phyloP scores from a whole-genome alignment of 1,140 invertebrate genomes.

The Lepidotrigona ventralis region DNA sequence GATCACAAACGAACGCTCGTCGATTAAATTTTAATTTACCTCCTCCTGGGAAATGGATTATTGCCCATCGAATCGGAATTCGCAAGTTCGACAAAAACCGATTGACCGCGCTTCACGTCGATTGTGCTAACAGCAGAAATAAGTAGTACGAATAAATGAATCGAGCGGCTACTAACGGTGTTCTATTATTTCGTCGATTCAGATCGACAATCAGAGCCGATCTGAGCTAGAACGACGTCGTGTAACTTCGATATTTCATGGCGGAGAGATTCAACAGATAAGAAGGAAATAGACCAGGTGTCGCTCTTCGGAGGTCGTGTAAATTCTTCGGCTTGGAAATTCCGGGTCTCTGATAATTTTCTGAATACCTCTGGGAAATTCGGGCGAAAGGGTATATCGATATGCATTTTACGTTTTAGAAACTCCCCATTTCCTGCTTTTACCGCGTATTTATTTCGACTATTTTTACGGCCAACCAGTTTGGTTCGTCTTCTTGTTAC shows the following conservation, averaged over 20 bases:
- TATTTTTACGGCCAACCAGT: neutral
- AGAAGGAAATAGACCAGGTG: neutral
- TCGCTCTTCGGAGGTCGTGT: neutral
- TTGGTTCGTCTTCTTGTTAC: neutral
- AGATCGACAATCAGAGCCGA: too few relatives aligned
- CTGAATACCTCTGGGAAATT: slow-evolving; percentile 40
- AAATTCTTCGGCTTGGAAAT: slow-evolving; percentile 34
- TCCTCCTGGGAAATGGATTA: neutral
- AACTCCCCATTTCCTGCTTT: neutral
- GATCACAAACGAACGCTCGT: neutral
- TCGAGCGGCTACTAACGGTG: neutral
- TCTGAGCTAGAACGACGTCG: too few relatives aligned
- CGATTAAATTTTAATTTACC: neutral
- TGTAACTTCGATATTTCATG: slow-evolving; percentile 9
- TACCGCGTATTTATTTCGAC: neutral
- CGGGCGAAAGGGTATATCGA: slow-evolving; percentile 19
- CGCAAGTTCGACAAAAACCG: too few relatives aligned
- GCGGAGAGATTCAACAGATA: neutral
- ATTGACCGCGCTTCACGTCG: neutral
- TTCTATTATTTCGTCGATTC: neutral
- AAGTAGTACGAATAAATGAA: neutral
- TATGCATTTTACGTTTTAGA: neutral
- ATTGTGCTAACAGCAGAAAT: neutral
- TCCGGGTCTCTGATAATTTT: slow-evolving; percentile 33
- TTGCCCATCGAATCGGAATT: neutral